These are phyloP conservation scores for Ageneiosus marmoratus DNA, from an alignment of 2,113 vertebrate species.

Conservation along the genomic window DNA sequence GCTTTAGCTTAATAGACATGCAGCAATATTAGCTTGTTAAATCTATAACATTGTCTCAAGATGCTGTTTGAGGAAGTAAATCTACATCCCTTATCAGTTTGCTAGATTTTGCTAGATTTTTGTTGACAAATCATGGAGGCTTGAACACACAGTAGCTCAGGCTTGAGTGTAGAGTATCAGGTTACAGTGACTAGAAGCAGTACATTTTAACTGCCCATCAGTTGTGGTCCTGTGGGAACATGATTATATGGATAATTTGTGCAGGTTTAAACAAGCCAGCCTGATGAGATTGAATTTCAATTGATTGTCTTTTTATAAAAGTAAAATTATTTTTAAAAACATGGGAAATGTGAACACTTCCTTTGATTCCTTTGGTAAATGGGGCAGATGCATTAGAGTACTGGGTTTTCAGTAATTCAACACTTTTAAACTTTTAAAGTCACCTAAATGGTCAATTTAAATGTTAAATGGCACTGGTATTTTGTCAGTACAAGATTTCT, in stretches of 20 bases:
- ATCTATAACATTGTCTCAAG: background rate
- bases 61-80: background rate
- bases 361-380: background rate
- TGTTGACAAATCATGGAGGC: background rate
- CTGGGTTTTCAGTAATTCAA: background rate
- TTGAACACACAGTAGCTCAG: no score
- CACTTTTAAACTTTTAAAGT: background rate
- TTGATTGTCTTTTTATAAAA: background rate
- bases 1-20: background rate
- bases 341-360: background rate
- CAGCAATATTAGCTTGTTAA: background rate
- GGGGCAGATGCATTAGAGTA: background rate
- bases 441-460: background rate
- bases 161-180: background rate
- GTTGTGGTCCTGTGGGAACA: background rate
- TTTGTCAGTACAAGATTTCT: conserved; percentile 3
- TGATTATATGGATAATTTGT: background rate
- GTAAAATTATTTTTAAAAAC: background rate
- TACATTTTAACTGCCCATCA: background rate
- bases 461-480: background rate
- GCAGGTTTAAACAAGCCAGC: background rate
- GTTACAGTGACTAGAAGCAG: background rate
- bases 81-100: background rate
- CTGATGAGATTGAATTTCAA: background rate
- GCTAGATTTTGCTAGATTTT: background rate